Evolutionary conservation across 2,888 invertebrate species (phyloP), one percentile per base, ranked within the genome.

Genomic region (Eristalinus sepulchralis): DNA sequence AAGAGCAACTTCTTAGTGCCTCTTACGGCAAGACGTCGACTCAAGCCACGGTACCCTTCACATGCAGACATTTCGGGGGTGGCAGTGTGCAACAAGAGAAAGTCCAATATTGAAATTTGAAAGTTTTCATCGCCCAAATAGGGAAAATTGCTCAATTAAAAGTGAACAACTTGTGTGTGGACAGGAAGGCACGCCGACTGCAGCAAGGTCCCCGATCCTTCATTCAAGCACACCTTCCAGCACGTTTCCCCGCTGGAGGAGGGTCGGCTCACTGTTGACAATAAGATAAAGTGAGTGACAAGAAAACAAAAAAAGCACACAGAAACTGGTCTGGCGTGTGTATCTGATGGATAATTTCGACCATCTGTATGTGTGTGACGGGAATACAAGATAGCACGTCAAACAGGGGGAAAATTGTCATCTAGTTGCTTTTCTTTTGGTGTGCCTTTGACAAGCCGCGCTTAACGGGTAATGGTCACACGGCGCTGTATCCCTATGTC

Each of bases 131-230:
- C 73, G 64, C 75, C 53, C 66, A 75, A 86, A 83, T 83, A 78
- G 75, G 78, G 73, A 33, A 86, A 86, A 83, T 85, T 83, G 82
- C 86, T 83, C 78, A 83, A 86, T 86, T 85, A 85, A 82, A 73
- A 60, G 59, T 68, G 72, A 39, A 70, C 59, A 59, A 22, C 63
- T 31, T 81, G 70, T 33, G 20, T 39, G 34, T 24, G 11, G 24
- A 2, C 57, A 57, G 17, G 22, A 10, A 20, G 8, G 0, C 2
- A 55, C 2, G 10, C 22, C 2, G 24, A 39, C 17, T 17, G 17
- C 0, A 0, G 17, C 4, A 47, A n/a, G 5, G 6, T 47, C 39
- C n/a, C 5, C 6, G 6, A 34, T 34, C 34, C 8, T 47, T 17
- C 39, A 47, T 47, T 17, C 47, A 8, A n/a, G 4, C 13, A 3